These are phyloP conservation scores for Bubo bubo DNA, from an alignment of 2,113 vertebrate species.

Conservation along the genomic window DNA sequence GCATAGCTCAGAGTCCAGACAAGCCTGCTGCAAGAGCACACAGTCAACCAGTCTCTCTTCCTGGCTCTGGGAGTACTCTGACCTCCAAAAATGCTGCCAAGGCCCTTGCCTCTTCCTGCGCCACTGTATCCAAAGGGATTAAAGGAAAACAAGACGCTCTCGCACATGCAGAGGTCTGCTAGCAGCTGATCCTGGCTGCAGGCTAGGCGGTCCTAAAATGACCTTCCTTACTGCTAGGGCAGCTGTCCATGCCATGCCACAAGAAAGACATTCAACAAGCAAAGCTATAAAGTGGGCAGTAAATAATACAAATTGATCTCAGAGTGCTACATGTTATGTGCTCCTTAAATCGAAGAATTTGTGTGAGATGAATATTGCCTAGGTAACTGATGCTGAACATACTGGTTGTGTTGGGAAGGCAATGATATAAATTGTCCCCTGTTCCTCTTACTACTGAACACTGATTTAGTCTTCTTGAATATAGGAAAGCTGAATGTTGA, in stretches of 20 bases:
- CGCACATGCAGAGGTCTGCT: not conserved
- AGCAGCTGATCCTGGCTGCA: not conserved
- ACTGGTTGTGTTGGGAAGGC: not conserved
- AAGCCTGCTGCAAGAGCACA: not conserved
- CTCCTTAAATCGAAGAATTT: not conserved
- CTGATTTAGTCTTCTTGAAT: not conserved
- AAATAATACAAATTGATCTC: not conserved
- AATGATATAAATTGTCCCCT: not conserved
- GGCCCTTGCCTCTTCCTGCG: not conserved
- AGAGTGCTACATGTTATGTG: fast-evolving
- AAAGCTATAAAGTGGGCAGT: not conserved
- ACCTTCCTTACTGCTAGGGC: not conserved
- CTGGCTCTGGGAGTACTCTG: not conserved
- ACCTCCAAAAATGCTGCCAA: not conserved
- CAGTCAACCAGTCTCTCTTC: not conserved
- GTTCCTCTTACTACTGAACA: not conserved
- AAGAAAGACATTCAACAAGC: not conserved
- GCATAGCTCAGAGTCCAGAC: not conserved
- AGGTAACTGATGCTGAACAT: not conserved
- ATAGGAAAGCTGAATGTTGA: not conserved
- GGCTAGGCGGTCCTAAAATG: not conserved
- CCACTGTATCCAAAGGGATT: too few species aligned
- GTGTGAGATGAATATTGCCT: not conserved
- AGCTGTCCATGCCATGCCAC: not conserved
- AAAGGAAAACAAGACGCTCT: not conserved